Base-by-base conservation (phyloP, 2,113 vertebrate genomes). In the Piliocolobus tephrosceles region DNA sequence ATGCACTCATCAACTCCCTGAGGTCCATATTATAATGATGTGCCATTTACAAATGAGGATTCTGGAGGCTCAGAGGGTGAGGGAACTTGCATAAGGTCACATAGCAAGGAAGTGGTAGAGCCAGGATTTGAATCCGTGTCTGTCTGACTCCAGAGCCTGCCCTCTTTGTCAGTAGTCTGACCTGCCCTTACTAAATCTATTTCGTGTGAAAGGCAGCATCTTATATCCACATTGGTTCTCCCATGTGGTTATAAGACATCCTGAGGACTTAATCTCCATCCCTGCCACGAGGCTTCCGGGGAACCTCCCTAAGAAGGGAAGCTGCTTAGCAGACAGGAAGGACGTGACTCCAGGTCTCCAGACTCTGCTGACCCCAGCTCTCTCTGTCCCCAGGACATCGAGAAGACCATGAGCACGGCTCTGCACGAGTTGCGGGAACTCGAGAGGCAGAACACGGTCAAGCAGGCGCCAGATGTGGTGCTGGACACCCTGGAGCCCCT, bases 321-420 rank as follows among this genome's bases (percentile, higher is more conserved):
- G 52, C 68, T 16, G 45, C 23, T 25, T 35, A n/a, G 70, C 57
- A 16, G 52, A 10, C 2, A 2, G 66, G 55, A 52, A n/a, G 58
- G 72, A 9, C 0, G 4, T 32, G 70, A 8, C 43, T 4, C 47
- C 23, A 35, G n/a, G 68, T 52, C 38, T 25, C 40, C 47, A 35
- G 83, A 12, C 40, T 12, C 20, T 20, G 32, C 90, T 98, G 75
- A 98, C 82, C 0, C 32, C 4, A 22, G 70, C 94, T 32, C 72
- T 97, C 96, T 76, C 23, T 0, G 94, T 88, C 12, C 97, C 0
- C 98, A 99, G 99, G 99, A 99, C 98, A 99, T 99, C 23, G 99
- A 99, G 98, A 99, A 99, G 98, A 99, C 99, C 38, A 99, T 99
- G 99, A 99, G 98, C 97, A 99, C 99, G 0, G 99, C 99, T 0